These are phyloP conservation scores for Lontra canadensis DNA, from an alignment of 2,113 vertebrate species.

Conservation along the genomic window DNA sequence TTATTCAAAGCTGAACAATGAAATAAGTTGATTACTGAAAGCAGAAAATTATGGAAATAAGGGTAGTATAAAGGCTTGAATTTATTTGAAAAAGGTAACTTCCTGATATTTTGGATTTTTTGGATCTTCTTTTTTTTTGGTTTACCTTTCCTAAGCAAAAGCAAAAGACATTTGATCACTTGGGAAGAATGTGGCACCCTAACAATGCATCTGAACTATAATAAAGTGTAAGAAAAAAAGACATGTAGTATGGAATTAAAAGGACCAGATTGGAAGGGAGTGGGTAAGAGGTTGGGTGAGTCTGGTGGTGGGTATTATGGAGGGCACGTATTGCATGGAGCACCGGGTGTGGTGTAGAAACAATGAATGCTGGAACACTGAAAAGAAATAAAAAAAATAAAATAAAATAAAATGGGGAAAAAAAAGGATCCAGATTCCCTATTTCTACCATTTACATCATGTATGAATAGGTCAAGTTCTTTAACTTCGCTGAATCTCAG, in stretches of 20 bases:
- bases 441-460: not conserved
- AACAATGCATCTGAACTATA: not conserved
- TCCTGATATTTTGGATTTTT: not conserved
- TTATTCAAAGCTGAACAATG: constrained; percentile 1
- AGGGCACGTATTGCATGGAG: too few species aligned
- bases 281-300: too few species aligned
- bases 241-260: not conserved
- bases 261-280: not conserved
- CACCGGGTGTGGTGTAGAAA: too few species aligned
- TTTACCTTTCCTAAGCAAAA: not conserved
- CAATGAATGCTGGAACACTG: too few species aligned
- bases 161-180: not conserved
- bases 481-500: not conserved
- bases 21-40: constrained; percentile 18
- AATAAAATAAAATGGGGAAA: too few species aligned
- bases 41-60: not conserved
- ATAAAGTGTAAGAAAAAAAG: not conserved
- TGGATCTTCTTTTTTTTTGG: not conserved
- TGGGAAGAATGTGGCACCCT: not conserved
- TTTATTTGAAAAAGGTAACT: not conserved
- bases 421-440: not conserved
- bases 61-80: not conserved
- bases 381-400: too few species aligned
- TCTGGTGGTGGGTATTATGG: too few species aligned
- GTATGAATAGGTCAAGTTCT: not conserved